These are phyloP conservation scores for Rousettus leschenaultii DNA, from an alignment of 2,113 vertebrate genomes.

Conservation along the genomic window DNA sequence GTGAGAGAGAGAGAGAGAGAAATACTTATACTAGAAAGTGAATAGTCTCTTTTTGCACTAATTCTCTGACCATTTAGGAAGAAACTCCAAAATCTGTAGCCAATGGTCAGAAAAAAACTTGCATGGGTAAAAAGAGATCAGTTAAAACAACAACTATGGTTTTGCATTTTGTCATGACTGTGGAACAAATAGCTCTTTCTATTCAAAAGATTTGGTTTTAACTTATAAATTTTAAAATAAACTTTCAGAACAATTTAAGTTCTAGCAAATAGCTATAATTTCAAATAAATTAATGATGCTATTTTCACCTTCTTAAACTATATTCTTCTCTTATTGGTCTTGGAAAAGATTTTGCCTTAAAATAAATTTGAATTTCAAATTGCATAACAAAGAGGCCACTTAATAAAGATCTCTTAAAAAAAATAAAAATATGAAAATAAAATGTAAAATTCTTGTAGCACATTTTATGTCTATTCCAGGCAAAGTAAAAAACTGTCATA, in stretches of 20 bases:
- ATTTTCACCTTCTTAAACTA: slow-evolving; percentile 24
- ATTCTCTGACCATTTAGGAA: not conserved
- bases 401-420: not conserved
- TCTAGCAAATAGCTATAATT: not conserved
- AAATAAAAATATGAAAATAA: not conserved
- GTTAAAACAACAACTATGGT: not conserved
- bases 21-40: not conserved
- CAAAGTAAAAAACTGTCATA: not conserved
- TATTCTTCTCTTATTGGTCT: not conserved
- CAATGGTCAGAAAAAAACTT: slow-evolving; percentile 14
- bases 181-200: not conserved
- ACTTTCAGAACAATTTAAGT: slow-evolving; percentile 17
- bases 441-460: slow-evolving; percentile 3
- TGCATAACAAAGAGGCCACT: not conserved
- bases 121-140: not conserved
- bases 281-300: slow-evolving; percentile 12
- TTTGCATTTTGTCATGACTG: not conserved
- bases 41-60: not conserved
- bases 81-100: not conserved
- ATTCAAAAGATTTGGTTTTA: not conserved
- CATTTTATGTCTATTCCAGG: not conserved
- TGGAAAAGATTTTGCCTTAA: not conserved
- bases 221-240: slow-evolving; percentile 22
- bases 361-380: slow-evolving; percentile 28
- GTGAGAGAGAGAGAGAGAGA: too few species aligned